phyloP scores from a whole-genome alignment of 2,888 invertebrate species.

The Cenopis cana region DNA sequence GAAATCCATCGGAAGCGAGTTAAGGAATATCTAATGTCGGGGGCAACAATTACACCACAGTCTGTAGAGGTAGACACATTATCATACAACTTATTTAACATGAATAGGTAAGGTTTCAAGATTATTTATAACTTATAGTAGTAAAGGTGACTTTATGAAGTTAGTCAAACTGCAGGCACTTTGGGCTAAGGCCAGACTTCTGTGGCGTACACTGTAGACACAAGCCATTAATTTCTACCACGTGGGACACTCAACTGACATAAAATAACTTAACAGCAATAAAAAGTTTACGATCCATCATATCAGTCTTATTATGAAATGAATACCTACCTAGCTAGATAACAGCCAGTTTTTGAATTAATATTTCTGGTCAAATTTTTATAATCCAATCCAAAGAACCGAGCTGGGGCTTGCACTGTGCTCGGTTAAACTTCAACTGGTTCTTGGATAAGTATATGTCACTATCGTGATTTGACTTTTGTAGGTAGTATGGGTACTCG shows the following conservation, averaged over 20 bases:
- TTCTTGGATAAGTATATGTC: neutral
- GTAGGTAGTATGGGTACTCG: too few species aligned
- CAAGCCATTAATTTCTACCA: conserved; percentile 35
- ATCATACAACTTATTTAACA: neutral
- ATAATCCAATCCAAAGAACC: neutral
- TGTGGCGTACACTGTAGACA: conserved; percentile 20
- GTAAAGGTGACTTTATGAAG: neutral
- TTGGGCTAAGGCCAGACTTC: conserved; percentile 38
- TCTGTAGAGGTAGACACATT: neutral
- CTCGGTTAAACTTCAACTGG: neutral
- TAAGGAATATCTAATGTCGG: neutral
- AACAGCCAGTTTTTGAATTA: conserved; percentile 15
- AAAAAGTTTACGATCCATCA: conserved; percentile 81
- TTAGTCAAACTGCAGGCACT: neutral
- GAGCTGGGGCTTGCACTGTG: neutral
- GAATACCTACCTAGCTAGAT: too few species aligned
- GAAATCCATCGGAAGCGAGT: neutral
- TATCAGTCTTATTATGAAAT: conserved; percentile 79
- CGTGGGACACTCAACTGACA: conserved; percentile 62
- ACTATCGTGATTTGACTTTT: neutral
- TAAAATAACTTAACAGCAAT: conserved; percentile 82
- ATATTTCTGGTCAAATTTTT: conserved; percentile 20
- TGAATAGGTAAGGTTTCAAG: neutral
- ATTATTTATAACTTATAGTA: too few species aligned
- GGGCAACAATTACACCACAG: neutral